Percentiles rank a stretch among this genome's conserved stretches.
phyloP scores from a whole-genome alignment of 2,888 invertebrate genomes.

The Phorcus lineatus region DNA sequence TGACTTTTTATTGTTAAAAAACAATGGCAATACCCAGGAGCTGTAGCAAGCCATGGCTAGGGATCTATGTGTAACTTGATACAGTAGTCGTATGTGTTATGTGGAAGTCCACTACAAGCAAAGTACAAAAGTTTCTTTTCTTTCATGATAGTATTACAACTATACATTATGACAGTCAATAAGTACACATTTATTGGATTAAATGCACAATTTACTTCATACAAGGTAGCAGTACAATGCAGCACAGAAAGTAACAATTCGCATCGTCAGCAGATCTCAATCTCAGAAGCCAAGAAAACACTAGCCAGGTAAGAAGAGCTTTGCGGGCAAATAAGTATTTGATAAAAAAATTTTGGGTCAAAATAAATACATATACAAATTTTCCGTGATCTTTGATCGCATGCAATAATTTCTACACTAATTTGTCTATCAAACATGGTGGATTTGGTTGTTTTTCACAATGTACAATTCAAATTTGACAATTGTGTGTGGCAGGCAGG shows the following conservation, averaged over 20 bases:
- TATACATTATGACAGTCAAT: slow-evolving; percentile 35
- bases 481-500: slow-evolving; percentile 5
- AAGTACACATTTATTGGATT: slow-evolving; percentile 22
- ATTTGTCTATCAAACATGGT: slow-evolving; percentile 18
- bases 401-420: slow-evolving; percentile 27
- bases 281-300: neutral
- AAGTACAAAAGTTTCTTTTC: slow-evolving; percentile 29
- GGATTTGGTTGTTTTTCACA: slow-evolving; percentile 14
- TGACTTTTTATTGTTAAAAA: slow-evolving; percentile 43
- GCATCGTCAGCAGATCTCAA: slow-evolving; percentile 14
- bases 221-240: neutral
- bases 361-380: slow-evolving; percentile 42
- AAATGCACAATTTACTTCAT: slow-evolving; percentile 4
- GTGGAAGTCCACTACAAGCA: slow-evolving; percentile 33
- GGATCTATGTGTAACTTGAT: slow-evolving; percentile 37
- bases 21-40: slow-evolving; percentile 42
- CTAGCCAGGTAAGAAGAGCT: slow-evolving; percentile 8
- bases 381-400: slow-evolving; percentile 41
- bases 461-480: slow-evolving; percentile 24
- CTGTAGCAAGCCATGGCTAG: slow-evolving; percentile 36
- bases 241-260: neutral
- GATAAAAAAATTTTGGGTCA: slow-evolving; percentile 24
- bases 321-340: neutral
- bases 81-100: slow-evolving; percentile 32
- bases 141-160: slow-evolving; percentile 29